Evolutionary conservation across 1,140 invertebrate genomes (phyloP).

Genomic region (Pseudoatta argentina): DNA sequence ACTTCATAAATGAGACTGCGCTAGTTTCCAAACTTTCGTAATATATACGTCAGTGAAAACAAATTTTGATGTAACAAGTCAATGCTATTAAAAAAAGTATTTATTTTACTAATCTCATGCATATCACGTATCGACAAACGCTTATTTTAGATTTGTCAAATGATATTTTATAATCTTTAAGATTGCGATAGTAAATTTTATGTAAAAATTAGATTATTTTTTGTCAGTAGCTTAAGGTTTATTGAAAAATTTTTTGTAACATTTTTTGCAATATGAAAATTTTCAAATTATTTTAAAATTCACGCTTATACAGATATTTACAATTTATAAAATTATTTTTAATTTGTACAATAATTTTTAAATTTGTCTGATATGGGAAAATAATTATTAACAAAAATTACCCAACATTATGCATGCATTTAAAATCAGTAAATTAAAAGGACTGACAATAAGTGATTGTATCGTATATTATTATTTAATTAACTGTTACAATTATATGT

Average conservation of each 20-base stretch:
- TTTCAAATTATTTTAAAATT: background rate
- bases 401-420: background rate
- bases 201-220: background rate
- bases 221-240: background rate
- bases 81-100: background rate
- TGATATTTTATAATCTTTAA: background rate
- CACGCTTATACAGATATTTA: background rate
- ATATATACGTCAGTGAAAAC: constrained; percentile 53
- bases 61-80: constrained; percentile 35
- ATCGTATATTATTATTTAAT: background rate
- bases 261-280: background rate
- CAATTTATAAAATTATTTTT: background rate
- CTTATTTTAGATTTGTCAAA: background rate
- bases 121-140: background rate
- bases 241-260: background rate
- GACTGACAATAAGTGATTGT: background rate
- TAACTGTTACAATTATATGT: background rate
- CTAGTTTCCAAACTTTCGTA: constrained; percentile 44
- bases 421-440: constrained; percentile 19
- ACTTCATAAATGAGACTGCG: constrained; percentile 47
- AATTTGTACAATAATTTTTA: background rate
- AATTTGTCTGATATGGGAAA: background rate
- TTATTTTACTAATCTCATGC: background rate
- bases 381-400: background rate
- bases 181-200: background rate